Evolutionary conservation across 35 echinoderm and acorn worm genomes (phyloP).

Genomic region (Apostichopus parvimensis): DNA sequence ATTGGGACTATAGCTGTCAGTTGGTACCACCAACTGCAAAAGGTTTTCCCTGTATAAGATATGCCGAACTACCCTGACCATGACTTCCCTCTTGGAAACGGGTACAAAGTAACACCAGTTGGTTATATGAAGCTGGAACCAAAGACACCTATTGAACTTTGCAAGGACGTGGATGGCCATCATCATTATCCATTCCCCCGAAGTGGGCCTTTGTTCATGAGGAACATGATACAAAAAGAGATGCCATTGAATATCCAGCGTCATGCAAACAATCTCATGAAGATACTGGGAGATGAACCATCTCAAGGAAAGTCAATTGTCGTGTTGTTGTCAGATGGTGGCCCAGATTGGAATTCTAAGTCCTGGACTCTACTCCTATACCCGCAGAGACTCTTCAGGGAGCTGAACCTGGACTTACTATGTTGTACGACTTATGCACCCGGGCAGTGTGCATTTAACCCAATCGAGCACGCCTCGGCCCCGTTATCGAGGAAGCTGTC

Average conservation of each 20-base stretch:
- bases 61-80: conserved; percentile 30
- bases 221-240: conserved; percentile 22
- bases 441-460: conserved; percentile 45
- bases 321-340: conserved; percentile 21
- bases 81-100: conserved; percentile 34
- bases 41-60: conserved; percentile 25
- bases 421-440: background rate
- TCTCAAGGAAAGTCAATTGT: background rate
- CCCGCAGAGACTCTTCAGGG: conserved; percentile 16
- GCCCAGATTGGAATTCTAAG: conserved; percentile 46
- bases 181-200: conserved; percentile 11
- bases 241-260: background rate
- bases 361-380: conserved; percentile 36
- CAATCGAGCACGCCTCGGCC: conserved; percentile 53
- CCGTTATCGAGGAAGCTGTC: conserved; percentile 45
- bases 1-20: conserved; percentile 49
- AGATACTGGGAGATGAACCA: background rate
- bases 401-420: conserved; percentile 39
- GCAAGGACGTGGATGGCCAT: background rate
- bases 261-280: conserved; percentile 26
- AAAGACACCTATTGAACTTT: background rate
- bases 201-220: background rate
- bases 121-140: conserved; percentile 24
- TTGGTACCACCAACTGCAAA: conserved; percentile 34
- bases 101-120: conserved; percentile 46